Base-by-base conservation (phyloP, 1,140 invertebrate species). In the Pissodes strobi region DNA sequence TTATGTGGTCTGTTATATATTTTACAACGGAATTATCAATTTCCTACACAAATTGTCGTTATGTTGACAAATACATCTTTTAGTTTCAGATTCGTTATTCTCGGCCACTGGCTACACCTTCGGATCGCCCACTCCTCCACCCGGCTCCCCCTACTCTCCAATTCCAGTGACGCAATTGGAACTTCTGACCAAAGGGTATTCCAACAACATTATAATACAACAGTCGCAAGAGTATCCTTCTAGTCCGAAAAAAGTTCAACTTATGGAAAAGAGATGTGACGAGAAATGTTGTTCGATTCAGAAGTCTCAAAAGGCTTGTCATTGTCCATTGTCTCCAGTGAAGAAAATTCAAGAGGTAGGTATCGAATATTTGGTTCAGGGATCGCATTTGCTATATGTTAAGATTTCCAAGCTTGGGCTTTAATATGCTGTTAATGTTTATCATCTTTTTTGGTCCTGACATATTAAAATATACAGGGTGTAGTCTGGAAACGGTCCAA, bases 71-170 rank as follows among this genome's bases (percentile, higher is more conserved):
- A n/a, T 17, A 30, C n/a, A 8, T 22, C 23, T 30, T 48, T 39
- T 61, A 85, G 84, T 87, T 80, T 84, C 85, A 79, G 86, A 88
- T 78, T 86, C 86, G 66, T 75, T 87, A 69, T 87, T 86, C 75
- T 85, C 86, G 30, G 68, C 82, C 15, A 78, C 81, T 18, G 82
- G 82, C 23, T 85, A 84, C 76, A 84, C 84, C 57, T 86, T 87
- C 77, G 85, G 86, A 19, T 85, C 85, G 71, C 85, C 85, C 52
- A 87, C 86, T 23, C 86, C 86, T 58, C 86, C 86, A 18, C 85
- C 85, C 2, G 84, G 86, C 46, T 86, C 86, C n/a, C 85, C 86
- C 9, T 87, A 87, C 75, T 87, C 86, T 49, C 86, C 86, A n/a
- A 82, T 87, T 59, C 82, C 82, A 13, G 80, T 83, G 53, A 78